Evolutionary conservation across 2,113 vertebrate genomes (phyloP), one percentile per base, ranked within the genome.

Genomic region (Arizona elegans): DNA sequence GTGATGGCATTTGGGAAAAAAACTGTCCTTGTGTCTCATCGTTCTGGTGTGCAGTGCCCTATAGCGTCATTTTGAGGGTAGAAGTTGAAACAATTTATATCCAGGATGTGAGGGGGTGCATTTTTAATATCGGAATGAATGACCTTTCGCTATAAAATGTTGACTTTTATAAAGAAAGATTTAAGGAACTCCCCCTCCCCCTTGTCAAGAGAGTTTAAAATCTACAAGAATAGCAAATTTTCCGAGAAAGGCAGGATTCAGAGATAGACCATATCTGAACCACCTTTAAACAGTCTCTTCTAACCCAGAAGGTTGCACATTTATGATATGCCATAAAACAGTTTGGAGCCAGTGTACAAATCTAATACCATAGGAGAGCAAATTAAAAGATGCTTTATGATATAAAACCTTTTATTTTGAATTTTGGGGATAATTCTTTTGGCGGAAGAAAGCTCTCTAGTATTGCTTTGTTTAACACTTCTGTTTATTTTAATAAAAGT

Each of bases 381-480:
- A 33, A 58, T 92, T 92, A 91, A 93, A 91, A 9, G 59, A 19
- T 21, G 58, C 38, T 65, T 87, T 43, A 26, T 86, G n/a, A 59
- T 65, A 19, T 29, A 86, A 92, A 88, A 92, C 38, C 53, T 23
- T 92, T 62, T 13, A 81, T 0, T 92, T 90, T 94, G 56, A 12
- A 56, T 85, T 95, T 65, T 21, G 89, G 81, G 38, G 87, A 85
- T 47, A 89, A 47, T 94, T 94, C 9, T 54, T 58, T 91, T 93
- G 70, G 55, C 47, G 90, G 90, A 89, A 23, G 43, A 54, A 86
- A 70, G 75, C 26, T 52, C 26, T 93, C 88, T 55, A 50, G 62
- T 70, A 2, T 88, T 47, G 21, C 93, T 87, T 12, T 95, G 8
- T 43, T 91, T 88, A 91, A 19, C 29, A 81, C 52, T 85, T 3